phyloP scores from a whole-genome alignment of 64 coral and sea anemone genomes.

The Acropora tenuis region DNA sequence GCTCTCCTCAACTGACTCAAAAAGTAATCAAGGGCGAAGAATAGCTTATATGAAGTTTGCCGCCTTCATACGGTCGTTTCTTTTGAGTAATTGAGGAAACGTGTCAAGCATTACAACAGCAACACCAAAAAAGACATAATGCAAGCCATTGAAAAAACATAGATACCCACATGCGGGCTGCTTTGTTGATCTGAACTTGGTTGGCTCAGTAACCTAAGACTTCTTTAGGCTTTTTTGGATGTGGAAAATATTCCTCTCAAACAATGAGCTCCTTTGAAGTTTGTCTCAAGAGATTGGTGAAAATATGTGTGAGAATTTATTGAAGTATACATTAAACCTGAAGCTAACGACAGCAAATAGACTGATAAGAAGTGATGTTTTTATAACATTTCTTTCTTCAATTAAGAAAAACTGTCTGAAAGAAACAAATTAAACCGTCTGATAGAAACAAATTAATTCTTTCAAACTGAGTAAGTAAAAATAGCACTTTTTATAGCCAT shows the following conservation, averaged over 20 bases:
- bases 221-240: not conserved
- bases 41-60: not conserved
- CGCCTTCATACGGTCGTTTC: slow-evolving; percentile 4
- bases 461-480: not conserved
- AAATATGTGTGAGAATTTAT: not conserved
- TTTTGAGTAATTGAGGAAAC: not conserved
- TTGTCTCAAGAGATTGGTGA: not conserved
- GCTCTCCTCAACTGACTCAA: not conserved
- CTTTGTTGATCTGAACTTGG: slow-evolving; percentile 2
- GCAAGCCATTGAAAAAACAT: not conserved
- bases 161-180: slow-evolving; percentile 21
- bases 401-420: too few species aligned
- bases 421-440: too few species aligned
- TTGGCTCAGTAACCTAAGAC: slow-evolving; percentile 35
- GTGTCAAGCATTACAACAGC: not conserved
- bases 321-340: not conserved
- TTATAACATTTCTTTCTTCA: too few species aligned
- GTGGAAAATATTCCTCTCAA: not conserved
- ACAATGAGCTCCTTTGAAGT: not conserved
- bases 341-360: not conserved
- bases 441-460: too few species aligned
- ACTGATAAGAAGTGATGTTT: not conserved
- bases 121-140: not conserved
- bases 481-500: not conserved
- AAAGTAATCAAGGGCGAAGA: not conserved